A percentile compares a stretch with the other conserved stretches of the same genome.
phyloP scores from a whole-genome alignment of 2,113 vertebrate genomes.

The Ictidomys tridecemlineatus region DNA sequence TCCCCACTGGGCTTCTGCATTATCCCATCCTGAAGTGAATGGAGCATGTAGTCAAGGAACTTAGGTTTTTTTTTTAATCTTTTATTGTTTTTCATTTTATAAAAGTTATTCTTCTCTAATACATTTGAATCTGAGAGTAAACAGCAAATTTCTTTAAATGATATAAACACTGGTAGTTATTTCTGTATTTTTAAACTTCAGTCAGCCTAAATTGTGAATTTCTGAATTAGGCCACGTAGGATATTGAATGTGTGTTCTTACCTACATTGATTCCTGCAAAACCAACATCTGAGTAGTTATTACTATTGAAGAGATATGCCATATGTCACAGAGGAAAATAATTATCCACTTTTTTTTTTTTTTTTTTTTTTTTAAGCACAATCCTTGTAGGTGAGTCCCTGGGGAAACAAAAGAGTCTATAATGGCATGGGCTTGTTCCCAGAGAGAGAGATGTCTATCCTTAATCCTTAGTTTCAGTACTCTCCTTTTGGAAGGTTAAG shows the following conservation, averaged over 20 bases:
- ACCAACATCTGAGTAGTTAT: neutral
- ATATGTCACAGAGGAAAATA: neutral
- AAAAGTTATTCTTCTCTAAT: constrained; percentile 15
- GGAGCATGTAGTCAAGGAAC: neutral
- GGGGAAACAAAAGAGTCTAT: neutral
- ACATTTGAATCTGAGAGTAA: constrained; percentile 19
- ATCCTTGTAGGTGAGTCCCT: neutral
- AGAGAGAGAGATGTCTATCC: neutral
- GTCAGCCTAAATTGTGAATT: neutral
- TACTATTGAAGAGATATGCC: constrained; percentile 1
- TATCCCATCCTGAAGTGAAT: constrained; percentile 52
- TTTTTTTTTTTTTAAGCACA: neutral
- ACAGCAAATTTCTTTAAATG: constrained; percentile 4
- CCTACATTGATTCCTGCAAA: neutral
- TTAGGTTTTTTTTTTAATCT: neutral
- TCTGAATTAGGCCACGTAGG: neutral
- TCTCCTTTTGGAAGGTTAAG: neutral
- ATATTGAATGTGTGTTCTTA: neutral
- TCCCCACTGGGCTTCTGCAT: constrained; percentile 36
- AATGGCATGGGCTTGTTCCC: neutral
- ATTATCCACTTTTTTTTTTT: neutral
- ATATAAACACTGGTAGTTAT: neutral
- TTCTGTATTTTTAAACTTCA: constrained; percentile 36
- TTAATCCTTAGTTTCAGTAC: neutral
- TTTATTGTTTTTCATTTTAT: constrained; percentile 53